Base-by-base conservation (phyloP, 1,140 invertebrate genomes). In the Drosophila subpulchrella region DNA sequence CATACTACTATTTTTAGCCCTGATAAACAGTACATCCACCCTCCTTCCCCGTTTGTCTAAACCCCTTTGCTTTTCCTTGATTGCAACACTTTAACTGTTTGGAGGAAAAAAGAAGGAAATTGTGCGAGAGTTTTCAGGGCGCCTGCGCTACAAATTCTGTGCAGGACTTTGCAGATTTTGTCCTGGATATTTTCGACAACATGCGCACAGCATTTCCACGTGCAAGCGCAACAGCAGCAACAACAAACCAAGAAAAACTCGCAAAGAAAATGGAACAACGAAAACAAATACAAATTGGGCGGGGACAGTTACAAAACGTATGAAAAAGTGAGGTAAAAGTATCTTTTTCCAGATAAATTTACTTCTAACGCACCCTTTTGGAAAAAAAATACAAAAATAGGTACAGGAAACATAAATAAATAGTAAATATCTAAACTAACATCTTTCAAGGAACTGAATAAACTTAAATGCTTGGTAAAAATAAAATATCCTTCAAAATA, bases 141-240 rank as follows among this genome's bases (percentile, higher is more conserved):
- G 42, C 34, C 46, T 78, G 46, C 50, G 60, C 56, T 39, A 4
- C n/a, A 67, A 53, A 27, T 36, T 15, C 42, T 75, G 60, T 76
- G 74, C 73, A 71, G 61, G 59, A 59, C 13, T 59, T 63, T 83
- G 81, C 80, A 86, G 82, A 82, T 61, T 82, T 73, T 79, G 82
- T 76, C 82, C 82, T 86, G 82, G 83, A 88, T 71, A 71, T 88
- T 88, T 86, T 88, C 62, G 60, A 82, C 78, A 57, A 88, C 82
- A 86, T 88, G 79, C 83, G 83, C 82, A 85, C 61, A 66, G 39
- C 66, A 60, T 67, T 60, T 60, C 59, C 82, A 86, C 82, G 79
- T 88, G 82, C 66, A 79, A 68, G 50, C 36, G 71, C 55, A 78
- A 56, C 62, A 58, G 44, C 44, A 66, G 56, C 39, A 55, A 58